phyloP scores from a whole-genome alignment of 2,888 invertebrate genomes.

The Tachina fera region DNA sequence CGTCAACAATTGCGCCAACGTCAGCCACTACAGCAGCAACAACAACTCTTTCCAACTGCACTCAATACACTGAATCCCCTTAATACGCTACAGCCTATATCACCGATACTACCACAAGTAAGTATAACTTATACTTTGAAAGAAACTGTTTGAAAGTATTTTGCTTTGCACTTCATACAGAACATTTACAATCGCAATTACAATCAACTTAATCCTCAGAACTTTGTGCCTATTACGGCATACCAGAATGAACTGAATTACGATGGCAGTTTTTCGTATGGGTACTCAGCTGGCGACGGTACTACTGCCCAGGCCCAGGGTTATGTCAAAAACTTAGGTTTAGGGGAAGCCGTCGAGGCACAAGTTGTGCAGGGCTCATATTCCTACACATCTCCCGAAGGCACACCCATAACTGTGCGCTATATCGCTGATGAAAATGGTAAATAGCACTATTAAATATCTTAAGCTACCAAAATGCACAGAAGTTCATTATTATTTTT shows the following conservation, averaged over 20 bases:
- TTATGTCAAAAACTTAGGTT: slow-evolving; percentile 88
- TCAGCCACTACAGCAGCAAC: slow-evolving; percentile 74
- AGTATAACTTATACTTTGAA: slow-evolving; percentile 25
- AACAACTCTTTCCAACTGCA: slow-evolving; percentile 72
- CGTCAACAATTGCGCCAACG: slow-evolving; percentile 75
- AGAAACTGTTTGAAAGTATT: neutral
- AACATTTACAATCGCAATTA: slow-evolving; percentile 77
- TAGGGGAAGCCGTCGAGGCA: slow-evolving; percentile 86
- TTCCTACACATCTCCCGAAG: slow-evolving; percentile 90
- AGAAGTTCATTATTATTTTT: too few species aligned
- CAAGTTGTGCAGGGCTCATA: slow-evolving; percentile 90
- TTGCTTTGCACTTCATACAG: slow-evolving; percentile 21
- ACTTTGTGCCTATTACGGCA: slow-evolving; percentile 82
- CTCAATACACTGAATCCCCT: slow-evolving; percentile 72
- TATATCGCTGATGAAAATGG: slow-evolving; percentile 92
- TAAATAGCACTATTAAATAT: slow-evolving; percentile 66
- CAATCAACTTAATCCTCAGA: slow-evolving; percentile 79
- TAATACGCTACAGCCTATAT: slow-evolving; percentile 73
- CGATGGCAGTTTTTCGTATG: slow-evolving; percentile 83
- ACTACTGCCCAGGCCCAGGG: slow-evolving; percentile 91
- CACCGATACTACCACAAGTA: slow-evolving; percentile 75
- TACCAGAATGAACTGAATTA: slow-evolving; percentile 82
- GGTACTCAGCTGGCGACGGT: slow-evolving; percentile 90
- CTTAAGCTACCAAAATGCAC: too few species aligned
- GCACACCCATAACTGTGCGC: slow-evolving; percentile 87